Percentiles rank a stretch among this genome's conserved stretches.
phyloP scores from a whole-genome alignment of 2,797 vertebrate genomes.

The Ibycter americanus region DNA sequence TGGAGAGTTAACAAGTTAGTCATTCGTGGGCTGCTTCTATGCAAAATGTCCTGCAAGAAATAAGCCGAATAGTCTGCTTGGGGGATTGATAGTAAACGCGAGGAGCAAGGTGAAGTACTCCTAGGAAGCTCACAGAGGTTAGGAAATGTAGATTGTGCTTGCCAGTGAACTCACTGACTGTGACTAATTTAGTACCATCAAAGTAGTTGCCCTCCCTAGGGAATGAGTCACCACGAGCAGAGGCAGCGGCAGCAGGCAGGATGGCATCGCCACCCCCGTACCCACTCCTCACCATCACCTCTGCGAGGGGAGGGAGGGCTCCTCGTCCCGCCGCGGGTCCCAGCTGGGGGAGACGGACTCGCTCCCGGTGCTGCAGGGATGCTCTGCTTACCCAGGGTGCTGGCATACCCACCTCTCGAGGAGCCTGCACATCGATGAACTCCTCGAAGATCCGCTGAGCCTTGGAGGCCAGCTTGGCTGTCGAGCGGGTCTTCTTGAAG shows the following conservation, averaged over 20 bases:
- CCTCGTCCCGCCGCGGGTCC: rapidly evolving
- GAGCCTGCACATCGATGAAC: conserved; percentile 82
- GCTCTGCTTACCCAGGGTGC: not conserved
- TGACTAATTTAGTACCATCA: not conserved
- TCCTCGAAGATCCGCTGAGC: conserved; percentile 83
- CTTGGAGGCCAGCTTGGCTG: conserved; percentile 78
- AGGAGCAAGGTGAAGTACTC: not conserved
- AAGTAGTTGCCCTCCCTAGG: not conserved
- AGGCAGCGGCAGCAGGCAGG: not conserved
- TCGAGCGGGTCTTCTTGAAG: conserved; percentile 80
- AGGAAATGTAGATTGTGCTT: not conserved
- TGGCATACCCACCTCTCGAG: conserved; percentile 74
- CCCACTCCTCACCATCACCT: not conserved
- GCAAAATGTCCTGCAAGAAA: not conserved
- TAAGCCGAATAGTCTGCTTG: not conserved
- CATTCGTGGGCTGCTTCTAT: not conserved
- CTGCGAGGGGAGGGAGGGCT: not conserved
- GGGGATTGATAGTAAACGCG: not conserved
- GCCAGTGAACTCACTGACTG: not conserved
- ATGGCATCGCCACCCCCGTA: not conserved
- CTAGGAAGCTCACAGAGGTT: not conserved
- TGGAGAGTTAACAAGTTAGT: not conserved
- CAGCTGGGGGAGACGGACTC: not conserved
- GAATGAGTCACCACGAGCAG: not conserved
- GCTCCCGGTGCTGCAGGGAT: rapidly evolving